Evolutionary conservation across 2,113 vertebrate genomes (phyloP).

Genomic region (Lophochroa leadbeateri): DNA sequence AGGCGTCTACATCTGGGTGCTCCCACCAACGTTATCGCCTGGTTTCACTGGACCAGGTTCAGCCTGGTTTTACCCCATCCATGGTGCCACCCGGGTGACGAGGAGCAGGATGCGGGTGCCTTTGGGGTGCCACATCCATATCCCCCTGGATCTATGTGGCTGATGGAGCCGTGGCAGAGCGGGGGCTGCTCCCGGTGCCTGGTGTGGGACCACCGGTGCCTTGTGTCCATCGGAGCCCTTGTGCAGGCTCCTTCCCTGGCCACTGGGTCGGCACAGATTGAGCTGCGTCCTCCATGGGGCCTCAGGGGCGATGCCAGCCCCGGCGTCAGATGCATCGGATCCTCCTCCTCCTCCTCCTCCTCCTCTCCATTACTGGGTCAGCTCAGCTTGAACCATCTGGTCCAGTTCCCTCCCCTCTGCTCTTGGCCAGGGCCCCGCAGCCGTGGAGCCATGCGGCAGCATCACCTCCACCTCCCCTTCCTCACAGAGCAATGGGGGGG

Average conservation of each 20-base stretch:
- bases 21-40: not conserved
- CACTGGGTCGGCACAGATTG: not conserved
- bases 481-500: accelerated
- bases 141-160: not conserved
- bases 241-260: not conserved
- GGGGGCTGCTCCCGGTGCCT: not conserved
- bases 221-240: not conserved
- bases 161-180: not conserved
- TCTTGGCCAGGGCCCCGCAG: not conserved
- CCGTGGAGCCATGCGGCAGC: not conserved
- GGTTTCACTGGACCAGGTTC: not conserved
- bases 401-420: not conserved
- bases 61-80: not conserved
- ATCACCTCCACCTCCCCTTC: not conserved
- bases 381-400: constrained; percentile 60
- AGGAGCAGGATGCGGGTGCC: not conserved
- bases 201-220: not conserved
- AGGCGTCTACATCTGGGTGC: constrained; percentile 7
- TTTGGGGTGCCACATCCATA: not conserved
- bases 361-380: constrained; percentile 22
- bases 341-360: not conserved
- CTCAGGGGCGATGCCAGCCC: not conserved
- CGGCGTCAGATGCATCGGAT: not conserved
- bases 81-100: not conserved
- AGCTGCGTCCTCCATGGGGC: not conserved